Evolutionary conservation across 2,113 vertebrate genomes (phyloP).

Genomic region (Colossoma macropomum): DNA sequence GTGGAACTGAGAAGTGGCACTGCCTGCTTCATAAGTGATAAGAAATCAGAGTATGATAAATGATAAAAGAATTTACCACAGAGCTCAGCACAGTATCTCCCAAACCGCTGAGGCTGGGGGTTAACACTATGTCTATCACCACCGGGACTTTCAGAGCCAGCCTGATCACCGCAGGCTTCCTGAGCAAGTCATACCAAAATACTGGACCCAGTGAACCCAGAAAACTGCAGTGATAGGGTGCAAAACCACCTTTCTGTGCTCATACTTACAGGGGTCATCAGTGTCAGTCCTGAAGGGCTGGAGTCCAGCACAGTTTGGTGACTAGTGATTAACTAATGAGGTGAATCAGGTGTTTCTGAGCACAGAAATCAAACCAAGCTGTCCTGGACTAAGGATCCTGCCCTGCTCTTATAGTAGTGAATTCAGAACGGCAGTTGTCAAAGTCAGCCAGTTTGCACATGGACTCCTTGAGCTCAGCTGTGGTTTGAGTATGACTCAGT

Average conservation of each 20-base stretch:
- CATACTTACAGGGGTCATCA: too few relatives aligned
- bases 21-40: not conserved
- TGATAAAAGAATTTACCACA: not conserved
- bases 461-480: not conserved
- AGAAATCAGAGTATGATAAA: not conserved
- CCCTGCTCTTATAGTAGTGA: not conserved
- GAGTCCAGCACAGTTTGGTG: not conserved
- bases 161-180: not conserved
- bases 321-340: not conserved
- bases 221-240: not conserved
- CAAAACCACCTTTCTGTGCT: not conserved
- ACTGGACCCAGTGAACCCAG: not conserved
- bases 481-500: conserved; percentile 22
- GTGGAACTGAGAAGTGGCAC: not conserved
- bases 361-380: not conserved
- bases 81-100: not conserved
- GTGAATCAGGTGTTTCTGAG: not conserved
- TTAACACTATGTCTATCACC: not conserved
- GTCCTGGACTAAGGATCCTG: not conserved
- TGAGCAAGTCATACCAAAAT: not conserved
- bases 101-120: not conserved
- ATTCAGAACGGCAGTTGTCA: not conserved
- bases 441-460: not conserved
- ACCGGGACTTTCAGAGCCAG: conserved; percentile 3
- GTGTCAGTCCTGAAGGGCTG: not conserved